phyloP scores from a whole-genome alignment of 92 coral and sea anemone species.

The Phenganax subtilis region DNA sequence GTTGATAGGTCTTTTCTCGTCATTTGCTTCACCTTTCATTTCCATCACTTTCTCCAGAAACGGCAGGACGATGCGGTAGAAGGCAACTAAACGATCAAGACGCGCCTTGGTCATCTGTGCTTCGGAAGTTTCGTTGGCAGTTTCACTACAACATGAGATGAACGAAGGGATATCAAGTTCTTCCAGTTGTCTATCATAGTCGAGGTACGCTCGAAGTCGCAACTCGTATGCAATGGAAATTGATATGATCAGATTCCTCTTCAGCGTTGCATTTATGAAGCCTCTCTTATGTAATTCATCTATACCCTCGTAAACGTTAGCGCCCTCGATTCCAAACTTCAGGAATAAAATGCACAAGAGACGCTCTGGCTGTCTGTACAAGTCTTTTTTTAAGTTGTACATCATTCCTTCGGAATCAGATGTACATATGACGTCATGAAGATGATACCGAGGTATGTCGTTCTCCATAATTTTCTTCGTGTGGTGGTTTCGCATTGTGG shows the following conservation, averaged over 20 bases:
- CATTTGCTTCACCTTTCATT: not conserved
- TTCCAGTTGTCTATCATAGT: constrained; percentile 1
- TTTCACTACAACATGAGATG: not conserved
- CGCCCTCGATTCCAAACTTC: not conserved
- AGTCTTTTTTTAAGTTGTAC: not conserved
- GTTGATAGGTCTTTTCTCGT: not conserved
- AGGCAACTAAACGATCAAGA: not conserved
- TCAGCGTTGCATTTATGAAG: not conserved
- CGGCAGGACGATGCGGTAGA: constrained; percentile 7
- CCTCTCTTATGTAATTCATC: not conserved
- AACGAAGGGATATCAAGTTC: constrained; percentile 5
- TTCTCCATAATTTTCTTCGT: not conserved
- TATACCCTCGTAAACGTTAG: not conserved
- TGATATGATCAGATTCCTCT: not conserved
- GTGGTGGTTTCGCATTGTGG: not conserved
- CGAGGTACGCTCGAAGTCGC: not conserved
- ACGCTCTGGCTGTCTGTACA: constrained; percentile 12
- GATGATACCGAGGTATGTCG: constrained; percentile 3
- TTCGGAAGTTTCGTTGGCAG: not conserved
- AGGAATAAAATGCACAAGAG: not conserved
- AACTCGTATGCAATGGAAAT: constrained; percentile 4
- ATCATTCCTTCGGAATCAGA: constrained; percentile 2
- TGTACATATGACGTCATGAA: constrained; percentile 1
- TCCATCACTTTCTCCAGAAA: constrained; percentile 2
- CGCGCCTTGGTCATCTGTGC: not conserved